These are phyloP conservation scores for Drosophila obscura DNA, from an alignment of 1,140 invertebrate species.

Conservation along the genomic window DNA sequence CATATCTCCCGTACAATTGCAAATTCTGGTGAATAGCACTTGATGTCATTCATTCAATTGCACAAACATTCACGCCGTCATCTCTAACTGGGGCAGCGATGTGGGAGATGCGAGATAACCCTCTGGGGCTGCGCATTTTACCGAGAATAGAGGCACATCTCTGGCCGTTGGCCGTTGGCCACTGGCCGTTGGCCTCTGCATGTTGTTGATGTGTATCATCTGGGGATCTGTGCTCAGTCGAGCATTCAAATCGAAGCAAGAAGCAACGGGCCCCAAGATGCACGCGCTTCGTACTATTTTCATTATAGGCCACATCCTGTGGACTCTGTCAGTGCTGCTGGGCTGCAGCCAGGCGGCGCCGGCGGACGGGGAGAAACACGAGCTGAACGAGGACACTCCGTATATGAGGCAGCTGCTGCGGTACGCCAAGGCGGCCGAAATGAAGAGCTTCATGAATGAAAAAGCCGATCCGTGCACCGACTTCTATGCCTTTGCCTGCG, in stretches of 20 bases:
- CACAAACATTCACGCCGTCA: too few species aligned
- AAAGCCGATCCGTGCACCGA: slow-evolving; percentile 86
- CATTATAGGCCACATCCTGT: not conserved
- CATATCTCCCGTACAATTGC: too few species aligned
- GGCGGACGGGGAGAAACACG: not conserved
- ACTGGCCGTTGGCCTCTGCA: not conserved
- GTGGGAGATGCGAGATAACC: slow-evolving; percentile 26
- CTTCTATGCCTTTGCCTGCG: slow-evolving; percentile 88
- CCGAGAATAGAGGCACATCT: slow-evolving; percentile 1
- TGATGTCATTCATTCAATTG: too few species aligned
- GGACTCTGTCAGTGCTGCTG: not conserved
- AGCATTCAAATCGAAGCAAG: slow-evolving; percentile 4
- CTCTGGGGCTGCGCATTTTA: slow-evolving; percentile 25
- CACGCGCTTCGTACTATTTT: slow-evolving; percentile 1
- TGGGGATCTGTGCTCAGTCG: slow-evolving; percentile 3
- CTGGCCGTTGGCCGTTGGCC: not conserved
- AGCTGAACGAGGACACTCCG: not conserved
- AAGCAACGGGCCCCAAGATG: slow-evolving; percentile 10
- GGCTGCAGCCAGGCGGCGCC: slow-evolving; percentile 3
- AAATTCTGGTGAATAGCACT: too few species aligned
- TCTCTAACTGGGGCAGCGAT: not conserved
- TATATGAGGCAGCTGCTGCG: slow-evolving; percentile 30
- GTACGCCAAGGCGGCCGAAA: slow-evolving; percentile 55
- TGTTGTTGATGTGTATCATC: slow-evolving; percentile 1
- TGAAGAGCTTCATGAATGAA: slow-evolving; percentile 83